Base-by-base conservation (phyloP, 2,797 vertebrate species). In the Aulostomus chinensis region DNA sequence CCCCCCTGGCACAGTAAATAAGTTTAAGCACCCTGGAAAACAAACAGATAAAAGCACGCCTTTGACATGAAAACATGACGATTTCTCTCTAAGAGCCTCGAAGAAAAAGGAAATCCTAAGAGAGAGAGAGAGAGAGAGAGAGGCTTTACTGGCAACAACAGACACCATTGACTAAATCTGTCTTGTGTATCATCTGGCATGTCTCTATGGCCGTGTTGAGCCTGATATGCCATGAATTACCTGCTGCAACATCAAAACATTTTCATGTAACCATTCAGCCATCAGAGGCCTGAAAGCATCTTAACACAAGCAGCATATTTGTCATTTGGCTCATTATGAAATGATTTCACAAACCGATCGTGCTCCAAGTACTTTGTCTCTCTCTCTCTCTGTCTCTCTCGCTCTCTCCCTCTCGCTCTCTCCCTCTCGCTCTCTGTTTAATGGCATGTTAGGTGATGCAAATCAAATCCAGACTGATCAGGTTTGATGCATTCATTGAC, bases 1-100 rank as follows among this genome's bases (percentile, higher is more conserved):
- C 62, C 75, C 69, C 75, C 53, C 70, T 76, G 80, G 83, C 84
- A 68, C 73, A 76, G 74, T 85, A 88, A 85, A 88, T 84, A 88
- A 87, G 81, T 87, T 81, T 83, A 88, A 89, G 83, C 84, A 70
- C 73, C 80, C 82, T 70, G 60, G 69, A 86, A 89, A 89, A 87
- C 84, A 89, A 86, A 85, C 73, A 81, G 80, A 89, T 87, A 86
- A 87, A 86, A 89, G 80, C 72, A 52, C 34, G 80, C 76, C 84
- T 88, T 86, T 88, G 80, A 88, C 84, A 85, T 81, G 63, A 85
- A 89, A 85, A 89, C 82, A 83, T 80, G 80, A 83, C 80, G 80
- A 83, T 87, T 85, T 82, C 61, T 65, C 76, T 72, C 71, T 81
- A 76, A 87, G 79, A 88, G 85, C 81, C 78, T 80, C 72, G 78